Evolutionary conservation across 2,888 invertebrate genomes (phyloP), one percentile per base, ranked within the genome.

Genomic region (Drosophila pegasa): DNA sequence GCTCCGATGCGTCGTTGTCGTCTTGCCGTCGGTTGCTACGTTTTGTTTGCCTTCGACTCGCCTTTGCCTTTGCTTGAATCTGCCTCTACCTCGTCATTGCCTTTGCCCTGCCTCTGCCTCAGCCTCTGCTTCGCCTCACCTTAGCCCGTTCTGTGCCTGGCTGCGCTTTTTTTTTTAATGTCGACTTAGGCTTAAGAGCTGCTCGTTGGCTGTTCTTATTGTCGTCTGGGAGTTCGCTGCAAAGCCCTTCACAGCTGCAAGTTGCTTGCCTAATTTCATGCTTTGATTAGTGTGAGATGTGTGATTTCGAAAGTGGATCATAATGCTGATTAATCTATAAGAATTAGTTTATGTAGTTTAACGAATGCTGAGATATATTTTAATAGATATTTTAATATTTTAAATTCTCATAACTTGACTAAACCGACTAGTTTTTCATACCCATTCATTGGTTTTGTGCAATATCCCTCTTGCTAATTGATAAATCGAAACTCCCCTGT

Each of bases 221-320:
- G 25, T 57, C 74, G 29, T 45, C 59, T 76, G 25, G 38, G 50
- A 60, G 54, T 64, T 71, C 57, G 35, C 48, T 51, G 45, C 45
- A 18, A 63, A 71, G 54, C 40, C 43, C 58, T 65, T 61, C 51
- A 48, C 59, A 48, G 58, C 38, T 29, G 16, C 57, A 74, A 80
- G 64, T 75, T 88, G 65, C 77, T 86, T 89, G 78, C 71, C 78
- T 75, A 86, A 88, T 86, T 89, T 86, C 69, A 83, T 83, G 89
- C 87, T 78, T 88, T 89, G 87, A 83, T 86, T 89, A 70, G 62
- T 57, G 66, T n/a, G 18, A 6, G 7, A 18, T 68, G 7, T 35
- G 3, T 20, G n/a, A 27, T 18, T 38, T 38, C 4, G 3, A 7
- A 22, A 3, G 7, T 22, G 3, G 12, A 12, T 31, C 8, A 8